Conservation (phyloP, 2,797 vertebrate genomes). For the Catharus ustulatus region DNA sequence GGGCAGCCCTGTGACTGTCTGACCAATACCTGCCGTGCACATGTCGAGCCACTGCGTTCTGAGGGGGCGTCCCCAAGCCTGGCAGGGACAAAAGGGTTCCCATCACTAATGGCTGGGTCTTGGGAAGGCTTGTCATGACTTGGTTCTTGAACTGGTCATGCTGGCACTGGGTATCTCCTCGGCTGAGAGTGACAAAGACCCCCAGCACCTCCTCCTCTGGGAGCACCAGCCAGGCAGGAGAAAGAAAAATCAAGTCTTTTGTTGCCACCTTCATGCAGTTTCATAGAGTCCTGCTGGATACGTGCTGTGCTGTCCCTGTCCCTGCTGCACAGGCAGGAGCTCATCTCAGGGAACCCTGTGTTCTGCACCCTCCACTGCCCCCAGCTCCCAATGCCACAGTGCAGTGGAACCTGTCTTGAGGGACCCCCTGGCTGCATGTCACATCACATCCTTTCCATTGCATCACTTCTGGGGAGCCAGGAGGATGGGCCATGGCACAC, state of each 20-base stretch:
- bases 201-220: not conserved
- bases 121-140: not conserved
- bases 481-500: not conserved
- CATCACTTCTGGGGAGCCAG: not conserved
- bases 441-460: not conserved
- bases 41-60: accelerated
- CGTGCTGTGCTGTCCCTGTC: not conserved
- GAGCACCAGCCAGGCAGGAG: not conserved
- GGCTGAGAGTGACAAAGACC: not conserved
- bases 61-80: not conserved
- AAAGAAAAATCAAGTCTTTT: not conserved
- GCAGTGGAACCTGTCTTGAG: not conserved
- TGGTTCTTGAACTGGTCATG: accelerated
- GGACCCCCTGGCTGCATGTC: not conserved
- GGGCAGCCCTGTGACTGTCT: not conserved
- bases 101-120: not conserved
- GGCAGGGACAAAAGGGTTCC: not conserved
- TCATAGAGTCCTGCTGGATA: not conserved
- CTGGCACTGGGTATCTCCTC: not conserved
- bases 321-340: not conserved
- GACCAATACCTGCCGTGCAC: not conserved
- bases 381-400: not conserved
- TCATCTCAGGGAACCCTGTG: not conserved
- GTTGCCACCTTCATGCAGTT: not conserved
- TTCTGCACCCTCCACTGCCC: not conserved